phyloP scores from a whole-genome alignment of 2,113 vertebrate species.

The Vombatus ursinus region DNA sequence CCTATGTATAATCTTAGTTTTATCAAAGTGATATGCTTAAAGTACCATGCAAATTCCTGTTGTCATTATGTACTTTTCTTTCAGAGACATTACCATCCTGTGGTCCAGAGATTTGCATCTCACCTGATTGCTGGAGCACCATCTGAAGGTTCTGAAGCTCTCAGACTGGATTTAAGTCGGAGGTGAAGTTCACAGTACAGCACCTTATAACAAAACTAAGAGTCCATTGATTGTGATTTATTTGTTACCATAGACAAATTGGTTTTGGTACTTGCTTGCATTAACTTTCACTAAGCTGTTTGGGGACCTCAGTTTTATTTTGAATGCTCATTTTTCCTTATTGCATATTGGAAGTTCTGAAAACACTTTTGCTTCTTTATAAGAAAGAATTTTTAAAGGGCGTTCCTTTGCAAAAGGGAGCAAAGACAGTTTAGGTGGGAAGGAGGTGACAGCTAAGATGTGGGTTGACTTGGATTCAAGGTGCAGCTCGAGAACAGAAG shows the following conservation, averaged over 20 bases:
- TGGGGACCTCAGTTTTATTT: not conserved
- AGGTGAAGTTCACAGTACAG: conserved; percentile 82
- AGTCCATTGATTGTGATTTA: not conserved
- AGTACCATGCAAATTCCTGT: not conserved
- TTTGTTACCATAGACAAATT: not conserved
- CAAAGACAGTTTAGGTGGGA: not conserved
- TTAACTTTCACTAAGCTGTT: not conserved
- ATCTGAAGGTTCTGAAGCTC: conserved; percentile 89
- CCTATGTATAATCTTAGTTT: not conserved
- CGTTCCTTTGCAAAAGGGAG: not conserved
- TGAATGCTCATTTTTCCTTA: not conserved
- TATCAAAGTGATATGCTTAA: not conserved
- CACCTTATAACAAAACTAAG: not conserved
- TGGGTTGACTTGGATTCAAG: not conserved
- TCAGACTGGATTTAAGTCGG: conserved; percentile 88
- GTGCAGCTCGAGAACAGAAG: not conserved
- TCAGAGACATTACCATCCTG: conserved; percentile 95
- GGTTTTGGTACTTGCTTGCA: not conserved
- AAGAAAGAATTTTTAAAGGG: not conserved
- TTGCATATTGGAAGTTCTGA: not conserved
- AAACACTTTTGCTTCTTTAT: not conserved
- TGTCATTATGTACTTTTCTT: conserved; percentile 55
- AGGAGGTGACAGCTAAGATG: not conserved
- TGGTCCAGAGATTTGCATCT: conserved; percentile 87
- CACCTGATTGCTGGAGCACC: conserved; percentile 92